Conservation (phyloP, 2,888 invertebrate species). For the Clanis bilineata region DNA sequence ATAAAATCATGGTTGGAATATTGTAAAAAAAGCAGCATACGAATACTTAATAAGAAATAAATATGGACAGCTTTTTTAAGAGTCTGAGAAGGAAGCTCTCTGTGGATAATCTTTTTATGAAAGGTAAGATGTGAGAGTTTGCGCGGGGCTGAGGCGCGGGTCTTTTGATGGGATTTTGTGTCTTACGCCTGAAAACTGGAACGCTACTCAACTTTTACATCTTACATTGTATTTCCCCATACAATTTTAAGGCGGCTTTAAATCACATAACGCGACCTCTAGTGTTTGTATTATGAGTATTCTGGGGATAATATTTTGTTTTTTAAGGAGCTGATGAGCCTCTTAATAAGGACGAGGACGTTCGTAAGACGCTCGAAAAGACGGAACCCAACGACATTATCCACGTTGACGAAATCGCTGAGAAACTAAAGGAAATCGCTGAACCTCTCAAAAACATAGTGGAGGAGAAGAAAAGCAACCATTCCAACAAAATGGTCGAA, state of each 20-base stretch:
- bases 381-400: constrained; percentile 35
- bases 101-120: constrained; percentile 42
- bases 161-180: neutral
- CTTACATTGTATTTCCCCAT: too few species aligned
- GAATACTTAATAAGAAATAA: constrained; percentile 10
- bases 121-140: constrained; percentile 42
- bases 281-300: too few species aligned
- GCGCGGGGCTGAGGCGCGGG: too few species aligned
- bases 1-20: neutral
- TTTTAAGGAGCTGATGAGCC: constrained; percentile 36
- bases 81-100: constrained; percentile 49
- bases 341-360: constrained; percentile 38
- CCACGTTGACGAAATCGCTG: constrained; percentile 38
- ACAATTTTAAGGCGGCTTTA: too few species aligned
- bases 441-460: constrained; percentile 25
- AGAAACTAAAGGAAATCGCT: constrained; percentile 34
- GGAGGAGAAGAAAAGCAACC: constrained; percentile 18
- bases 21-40: neutral
- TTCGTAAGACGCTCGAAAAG: constrained; percentile 38
- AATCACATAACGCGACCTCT: too few species aligned
- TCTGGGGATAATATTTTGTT: neutral
- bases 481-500: constrained; percentile 21
- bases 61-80: constrained; percentile 58
- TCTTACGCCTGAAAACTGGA: too few species aligned
- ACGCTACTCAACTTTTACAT: too few species aligned